Base-by-base conservation (phyloP, 2,888 invertebrate species). In the Tenthredo amoena region DNA sequence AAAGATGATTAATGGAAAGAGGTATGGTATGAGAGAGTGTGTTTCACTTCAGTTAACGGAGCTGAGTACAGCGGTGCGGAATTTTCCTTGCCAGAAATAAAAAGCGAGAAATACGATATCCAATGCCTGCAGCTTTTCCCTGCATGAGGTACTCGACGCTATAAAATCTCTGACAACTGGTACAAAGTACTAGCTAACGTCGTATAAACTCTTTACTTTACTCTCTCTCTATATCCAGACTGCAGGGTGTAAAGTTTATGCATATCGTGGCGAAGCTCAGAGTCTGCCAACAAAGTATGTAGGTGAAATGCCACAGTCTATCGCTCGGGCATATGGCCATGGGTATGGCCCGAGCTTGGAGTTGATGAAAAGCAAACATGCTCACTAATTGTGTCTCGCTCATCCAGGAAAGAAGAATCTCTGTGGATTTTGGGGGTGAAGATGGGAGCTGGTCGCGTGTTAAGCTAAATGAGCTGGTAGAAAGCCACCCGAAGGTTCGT, bases 321-420 rank as follows among this genome's bases (percentile, higher is more conserved):
- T 79, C 79, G 50, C 31, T 15, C 50, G 31, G 50, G 10, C 21
- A 79, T 37, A 71, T 26, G 62, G 26, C 62, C 76, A 47, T 47
- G 47, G 15, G 47, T 47, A 47, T 62, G 26, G 62, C 10, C 62
- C 21, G 26, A 62, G 62, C 9, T 62, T 21, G n/a, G 34, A 81
- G 81, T 55, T 85, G 85, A 85, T 85, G 85, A 85, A 85, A 85
- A 85, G 85, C 81, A 85, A 85, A 85, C 85, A 85, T 81, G 85
- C 50, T 55, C 21, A 55, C 79, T 79, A 81, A 79, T 81, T 81
- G 50, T 68, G 82, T 81, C 77, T 84, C 74, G 84, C 40, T 26
- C 10, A 62, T 40, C 43, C 15, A 15, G 50, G 37, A 82, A 85
- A 85, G 65, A 85, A 85, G 34, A 85, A 68, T 83, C 68, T 83